Evolutionary conservation across 30 jellyfish, hydroid and myxozoan genomes (phyloP).

Genomic region (Kudoa iwatai): DNA sequence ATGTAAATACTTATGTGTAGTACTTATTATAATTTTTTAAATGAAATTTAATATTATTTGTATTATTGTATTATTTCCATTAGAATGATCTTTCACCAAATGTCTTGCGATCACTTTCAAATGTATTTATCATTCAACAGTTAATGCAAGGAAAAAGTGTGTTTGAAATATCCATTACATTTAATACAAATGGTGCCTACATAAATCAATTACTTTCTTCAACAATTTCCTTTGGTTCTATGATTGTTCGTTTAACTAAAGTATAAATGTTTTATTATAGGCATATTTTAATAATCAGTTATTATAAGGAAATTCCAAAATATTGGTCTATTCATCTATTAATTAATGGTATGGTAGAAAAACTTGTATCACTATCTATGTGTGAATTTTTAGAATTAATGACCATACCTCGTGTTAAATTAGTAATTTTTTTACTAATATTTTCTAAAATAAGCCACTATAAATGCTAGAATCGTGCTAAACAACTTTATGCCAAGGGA

Average conservation of each 20-base stretch:
- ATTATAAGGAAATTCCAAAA: constrained; percentile 24
- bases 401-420: constrained; percentile 67
- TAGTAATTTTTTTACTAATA: constrained; percentile 4
- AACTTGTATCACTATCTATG: constrained; percentile 10
- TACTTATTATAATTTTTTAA: too few species aligned
- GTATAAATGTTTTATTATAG: constrained; percentile 2
- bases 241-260: constrained; percentile 10
- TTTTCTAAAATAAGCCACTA: background rate
- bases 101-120: too few species aligned
- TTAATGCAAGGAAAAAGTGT: constrained; percentile 14
- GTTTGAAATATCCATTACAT: constrained; percentile 17
- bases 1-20: too few species aligned
- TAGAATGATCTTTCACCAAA: too few species aligned
- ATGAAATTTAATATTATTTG: too few species aligned
- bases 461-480: constrained; percentile 39
- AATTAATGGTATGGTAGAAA: constrained; percentile 11
- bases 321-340: constrained; percentile 13
- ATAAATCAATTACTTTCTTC: constrained; percentile 27
- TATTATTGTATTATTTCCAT: too few species aligned
- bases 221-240: constrained; percentile 12
- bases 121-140: constrained; percentile 16
- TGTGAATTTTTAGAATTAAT: constrained; percentile 22
- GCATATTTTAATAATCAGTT: too few species aligned
- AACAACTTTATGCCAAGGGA: constrained; percentile 36
- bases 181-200: constrained; percentile 16